A percentile compares a stretch with the other conserved stretches of the same genome.
These are phyloP conservation scores for Spinus pinus DNA, from an alignment of 2,797 vertebrate genomes.

Conservation along the genomic window DNA sequence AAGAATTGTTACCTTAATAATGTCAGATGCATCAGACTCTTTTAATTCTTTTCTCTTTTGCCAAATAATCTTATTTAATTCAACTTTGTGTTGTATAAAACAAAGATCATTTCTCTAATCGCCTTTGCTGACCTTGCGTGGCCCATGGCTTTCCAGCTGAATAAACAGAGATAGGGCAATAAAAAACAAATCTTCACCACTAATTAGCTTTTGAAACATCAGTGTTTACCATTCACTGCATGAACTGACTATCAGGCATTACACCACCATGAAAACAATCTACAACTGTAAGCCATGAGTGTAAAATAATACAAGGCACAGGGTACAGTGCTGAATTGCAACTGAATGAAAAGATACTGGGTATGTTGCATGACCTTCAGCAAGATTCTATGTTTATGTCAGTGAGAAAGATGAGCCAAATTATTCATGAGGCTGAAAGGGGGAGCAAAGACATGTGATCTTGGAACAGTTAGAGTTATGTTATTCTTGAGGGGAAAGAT, in stretches of 20 bases:
- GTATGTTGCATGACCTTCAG: background rate
- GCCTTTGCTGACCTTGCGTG: background rate
- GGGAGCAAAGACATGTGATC: slow-evolving; percentile 2
- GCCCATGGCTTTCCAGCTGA: background rate
- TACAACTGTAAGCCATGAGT: background rate
- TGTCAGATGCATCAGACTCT: background rate
- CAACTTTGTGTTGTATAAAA: background rate
- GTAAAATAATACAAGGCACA: background rate
- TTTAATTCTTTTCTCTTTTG: background rate
- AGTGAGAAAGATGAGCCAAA: background rate
- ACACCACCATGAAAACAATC: background rate
- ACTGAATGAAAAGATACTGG: background rate
- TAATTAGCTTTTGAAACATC: slow-evolving; percentile 23
- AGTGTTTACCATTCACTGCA: background rate
- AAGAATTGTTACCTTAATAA: background rate
- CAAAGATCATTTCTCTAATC: background rate
- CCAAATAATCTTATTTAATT: slow-evolving; percentile 6
- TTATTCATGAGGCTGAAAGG: slow-evolving; percentile 41
- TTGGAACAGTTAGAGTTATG: background rate
- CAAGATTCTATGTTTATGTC: background rate
- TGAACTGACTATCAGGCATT: background rate
- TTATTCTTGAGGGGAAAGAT: slow-evolving; percentile 16
- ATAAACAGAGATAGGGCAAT: slow-evolving; percentile 11
- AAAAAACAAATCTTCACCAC: background rate
- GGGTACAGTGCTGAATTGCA: background rate